These are phyloP conservation scores for Tridacna crocea DNA, from an alignment of 2,888 invertebrate species.

Conservation along the genomic window DNA sequence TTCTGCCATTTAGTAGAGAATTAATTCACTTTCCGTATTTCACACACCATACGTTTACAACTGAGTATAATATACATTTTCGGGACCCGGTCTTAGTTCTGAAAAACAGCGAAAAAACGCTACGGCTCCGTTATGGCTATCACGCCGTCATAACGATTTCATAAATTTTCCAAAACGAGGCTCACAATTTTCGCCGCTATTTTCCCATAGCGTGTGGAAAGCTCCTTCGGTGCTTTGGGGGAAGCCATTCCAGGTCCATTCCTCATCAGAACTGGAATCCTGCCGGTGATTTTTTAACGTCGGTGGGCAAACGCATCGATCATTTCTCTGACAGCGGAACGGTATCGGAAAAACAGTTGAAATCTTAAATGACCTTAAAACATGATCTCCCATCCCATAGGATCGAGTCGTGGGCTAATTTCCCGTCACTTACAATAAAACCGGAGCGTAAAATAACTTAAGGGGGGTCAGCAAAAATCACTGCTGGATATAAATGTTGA, in stretches of 20 bases:
- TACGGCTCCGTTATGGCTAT: slow-evolving; percentile 51
- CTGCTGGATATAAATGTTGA: slow-evolving; percentile 34
- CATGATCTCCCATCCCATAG: slow-evolving; percentile 46
- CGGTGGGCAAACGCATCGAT: slow-evolving; percentile 45
- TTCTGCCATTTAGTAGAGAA: too few species aligned
- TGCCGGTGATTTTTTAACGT: slow-evolving; percentile 49
- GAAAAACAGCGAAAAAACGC: too few species aligned
- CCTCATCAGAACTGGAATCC: slow-evolving; percentile 38
- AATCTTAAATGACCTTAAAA: slow-evolving; percentile 55
- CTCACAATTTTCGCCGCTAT: slow-evolving; percentile 28
- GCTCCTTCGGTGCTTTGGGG: slow-evolving; percentile 38
- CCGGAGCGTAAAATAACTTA: slow-evolving; percentile 37
- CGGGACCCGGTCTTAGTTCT: too few species aligned
- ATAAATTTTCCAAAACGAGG: slow-evolving; percentile 55
- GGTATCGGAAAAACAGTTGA: slow-evolving; percentile 57
- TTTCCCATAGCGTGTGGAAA: slow-evolving; percentile 53
- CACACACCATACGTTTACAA: too few species aligned
- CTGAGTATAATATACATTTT: too few species aligned
- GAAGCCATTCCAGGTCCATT: slow-evolving; percentile 30
- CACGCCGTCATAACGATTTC: slow-evolving; percentile 47
- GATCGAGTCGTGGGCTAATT: slow-evolving; percentile 41
- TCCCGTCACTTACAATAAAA: slow-evolving; percentile 42
- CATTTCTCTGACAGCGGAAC: slow-evolving; percentile 48
- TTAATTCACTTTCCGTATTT: too few species aligned
- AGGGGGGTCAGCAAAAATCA: slow-evolving; percentile 49